These are phyloP conservation scores for Idaea dimidiata DNA, from an alignment of 2,888 invertebrate species.

Conservation along the genomic window DNA sequence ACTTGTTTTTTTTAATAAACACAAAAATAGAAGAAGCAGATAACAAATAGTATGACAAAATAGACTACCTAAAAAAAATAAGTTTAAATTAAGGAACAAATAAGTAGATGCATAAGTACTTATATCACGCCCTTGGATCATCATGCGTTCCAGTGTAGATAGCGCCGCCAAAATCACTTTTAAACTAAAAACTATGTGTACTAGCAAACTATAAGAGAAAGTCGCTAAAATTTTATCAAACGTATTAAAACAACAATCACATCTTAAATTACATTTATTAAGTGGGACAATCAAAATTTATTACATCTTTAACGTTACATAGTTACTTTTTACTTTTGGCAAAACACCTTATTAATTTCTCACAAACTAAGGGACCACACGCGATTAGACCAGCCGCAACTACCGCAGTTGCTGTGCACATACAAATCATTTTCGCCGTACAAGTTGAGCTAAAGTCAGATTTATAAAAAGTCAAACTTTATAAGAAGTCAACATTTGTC, in stretches of 20 bases:
- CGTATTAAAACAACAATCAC: neutral
- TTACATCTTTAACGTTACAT: conserved; percentile 12
- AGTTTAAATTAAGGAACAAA: neutral
- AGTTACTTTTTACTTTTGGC: conserved; percentile 30
- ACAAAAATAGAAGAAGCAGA: too few species aligned
- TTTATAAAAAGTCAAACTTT: neutral
- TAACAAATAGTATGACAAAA: too few species aligned
- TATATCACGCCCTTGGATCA: neutral
- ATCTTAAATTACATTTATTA: conserved; percentile 24
- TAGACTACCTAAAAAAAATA: neutral
- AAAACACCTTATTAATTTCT: conserved; percentile 42
- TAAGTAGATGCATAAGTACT: neutral
- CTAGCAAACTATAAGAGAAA: neutral
- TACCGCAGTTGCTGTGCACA: conserved; percentile 42
- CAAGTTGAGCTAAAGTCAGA: neutral
- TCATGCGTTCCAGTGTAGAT: neutral
- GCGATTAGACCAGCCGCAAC: conserved; percentile 40
- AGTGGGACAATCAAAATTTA: conserved; percentile 2
- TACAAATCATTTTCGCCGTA: conserved; percentile 44
- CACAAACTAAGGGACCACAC: conserved; percentile 45
- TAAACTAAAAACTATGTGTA: neutral
- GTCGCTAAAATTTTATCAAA: neutral
- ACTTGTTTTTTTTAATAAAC: too few species aligned
- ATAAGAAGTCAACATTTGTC: neutral
- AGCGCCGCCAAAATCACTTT: neutral